Conservation (phyloP, 2,888 invertebrate genomes). For the Hydriomena furcata region DNA sequence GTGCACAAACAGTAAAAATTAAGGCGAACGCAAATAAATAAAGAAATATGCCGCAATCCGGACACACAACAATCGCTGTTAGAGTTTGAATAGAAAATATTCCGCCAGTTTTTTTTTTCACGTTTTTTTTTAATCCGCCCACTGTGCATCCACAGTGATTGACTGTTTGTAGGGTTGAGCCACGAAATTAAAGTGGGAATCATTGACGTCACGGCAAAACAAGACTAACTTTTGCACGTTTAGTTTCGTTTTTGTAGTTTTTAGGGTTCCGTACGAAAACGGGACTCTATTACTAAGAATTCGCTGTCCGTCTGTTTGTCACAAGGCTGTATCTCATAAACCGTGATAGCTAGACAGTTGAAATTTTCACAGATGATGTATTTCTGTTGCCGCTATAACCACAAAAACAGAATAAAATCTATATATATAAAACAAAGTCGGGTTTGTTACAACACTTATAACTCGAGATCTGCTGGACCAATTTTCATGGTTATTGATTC, state of each 20-base stretch:
- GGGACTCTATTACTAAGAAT: too few species aligned
- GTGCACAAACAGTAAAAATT: constrained; percentile 3
- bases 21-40: constrained; percentile 11
- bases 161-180: constrained; percentile 39
- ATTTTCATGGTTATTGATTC: too few species aligned
- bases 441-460: too few species aligned
- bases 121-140: constrained; percentile 34
- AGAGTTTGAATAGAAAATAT: constrained; percentile 29
- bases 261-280: too few species aligned
- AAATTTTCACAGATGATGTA: too few species aligned
- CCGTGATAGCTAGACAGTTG: too few species aligned
- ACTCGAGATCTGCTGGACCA: too few species aligned
- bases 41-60: constrained; percentile 12
- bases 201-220: constrained; percentile 29
- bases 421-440: too few species aligned
- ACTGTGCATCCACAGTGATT: constrained; percentile 34
- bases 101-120: constrained; percentile 28
- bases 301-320: too few species aligned
- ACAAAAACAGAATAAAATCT: too few species aligned
- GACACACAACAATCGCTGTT: constrained; percentile 20
- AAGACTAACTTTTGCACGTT: constrained; percentile 8
- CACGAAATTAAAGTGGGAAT: constrained; percentile 37
- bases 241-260: constrained; percentile 4
- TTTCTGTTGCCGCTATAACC: too few species aligned
- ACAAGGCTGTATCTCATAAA: too few species aligned